Percentiles rank a stretch among this genome's conserved stretches.
Evolutionary conservation across 2,797 vertebrate species (phyloP).

Genomic region (Enteromius mattozi): DNA sequence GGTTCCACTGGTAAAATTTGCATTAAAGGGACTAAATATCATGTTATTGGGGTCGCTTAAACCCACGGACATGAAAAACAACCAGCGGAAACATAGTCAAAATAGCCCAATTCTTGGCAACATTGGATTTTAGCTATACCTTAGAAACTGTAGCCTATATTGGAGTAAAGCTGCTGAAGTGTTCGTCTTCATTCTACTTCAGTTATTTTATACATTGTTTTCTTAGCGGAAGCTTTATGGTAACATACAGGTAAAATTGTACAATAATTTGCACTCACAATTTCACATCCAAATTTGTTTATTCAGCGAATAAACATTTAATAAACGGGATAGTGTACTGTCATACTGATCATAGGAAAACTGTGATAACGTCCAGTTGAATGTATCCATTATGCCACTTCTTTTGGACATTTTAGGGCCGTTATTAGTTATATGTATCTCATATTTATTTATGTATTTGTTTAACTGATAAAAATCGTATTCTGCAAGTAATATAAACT

Average conservation of each 20-base stretch:
- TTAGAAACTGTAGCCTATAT: no score
- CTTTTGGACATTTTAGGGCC: neutral
- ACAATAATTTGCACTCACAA: neutral
- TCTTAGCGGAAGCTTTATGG: neutral
- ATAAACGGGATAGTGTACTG: neutral
- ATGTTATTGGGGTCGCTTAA: no score
- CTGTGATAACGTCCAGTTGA: neutral
- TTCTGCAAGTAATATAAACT: neutral
- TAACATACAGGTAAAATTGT: neutral
- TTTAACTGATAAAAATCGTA: neutral
- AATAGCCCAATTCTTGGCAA: no score
- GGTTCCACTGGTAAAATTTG: no score
- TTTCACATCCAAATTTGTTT: neutral
- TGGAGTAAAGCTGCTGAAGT: no score
- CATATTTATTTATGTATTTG: neutral
- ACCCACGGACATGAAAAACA: no score
- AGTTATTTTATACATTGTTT: neutral
- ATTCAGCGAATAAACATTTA: neutral
- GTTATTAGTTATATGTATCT: neutral
- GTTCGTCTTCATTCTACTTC: neutral
- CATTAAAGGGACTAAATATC: no score
- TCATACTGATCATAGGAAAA: neutral
- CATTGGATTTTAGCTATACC: no score
- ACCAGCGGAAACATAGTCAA: no score
- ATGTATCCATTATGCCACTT: neutral